Evolutionary conservation across 2,113 vertebrate genomes (phyloP), one percentile per base, ranked within the genome.

Genomic region (human (Homo sapiens)): DNA sequence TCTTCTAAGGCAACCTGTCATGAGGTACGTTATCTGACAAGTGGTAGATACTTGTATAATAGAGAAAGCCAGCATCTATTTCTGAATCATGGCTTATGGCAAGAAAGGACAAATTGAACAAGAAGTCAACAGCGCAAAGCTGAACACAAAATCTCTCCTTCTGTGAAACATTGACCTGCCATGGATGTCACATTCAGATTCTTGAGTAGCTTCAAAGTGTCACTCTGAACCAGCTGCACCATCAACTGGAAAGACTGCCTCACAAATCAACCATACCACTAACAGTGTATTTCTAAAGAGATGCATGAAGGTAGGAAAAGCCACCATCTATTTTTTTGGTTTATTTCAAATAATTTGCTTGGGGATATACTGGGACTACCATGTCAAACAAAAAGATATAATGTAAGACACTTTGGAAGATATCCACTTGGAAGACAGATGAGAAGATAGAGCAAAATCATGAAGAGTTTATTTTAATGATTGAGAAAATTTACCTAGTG

Each of bases 121-220:
- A 95, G 90, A 85, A 79, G 81, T 94, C 86, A 96, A 1, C 5
- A 95, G 50, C 87, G 80, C 93, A 96, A 32, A 81, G 30, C 32
- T 50, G 40, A 95, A 27, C 78, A 79, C 45, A 95, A 89, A 92
- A 80, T 59, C 57, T 82, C 43, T 85, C 64, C 79, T 50, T 35
- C 66, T 95, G 72, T 79, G 66, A 96, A 61, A 57, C 93, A 85
- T 20, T 88, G 81, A 85, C 43, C 87, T 88, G 50, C 48, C 90
- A 64, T 43, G 48, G 25, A 57, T 89, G 75, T 89, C 89, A 89
- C 40, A 79, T 79, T 32, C 40, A 66, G 27, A 85, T 87, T 93
- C 79, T 50, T 64, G 61, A 96, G 40, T 64, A 32, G 25, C 43
- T 97, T 93, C 76, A 82, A 81, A 78, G 45, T 91, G 93, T 97